Evolutionary conservation across 2,113 vertebrate species (phyloP).

Genomic region (Scomber japonicus): DNA sequence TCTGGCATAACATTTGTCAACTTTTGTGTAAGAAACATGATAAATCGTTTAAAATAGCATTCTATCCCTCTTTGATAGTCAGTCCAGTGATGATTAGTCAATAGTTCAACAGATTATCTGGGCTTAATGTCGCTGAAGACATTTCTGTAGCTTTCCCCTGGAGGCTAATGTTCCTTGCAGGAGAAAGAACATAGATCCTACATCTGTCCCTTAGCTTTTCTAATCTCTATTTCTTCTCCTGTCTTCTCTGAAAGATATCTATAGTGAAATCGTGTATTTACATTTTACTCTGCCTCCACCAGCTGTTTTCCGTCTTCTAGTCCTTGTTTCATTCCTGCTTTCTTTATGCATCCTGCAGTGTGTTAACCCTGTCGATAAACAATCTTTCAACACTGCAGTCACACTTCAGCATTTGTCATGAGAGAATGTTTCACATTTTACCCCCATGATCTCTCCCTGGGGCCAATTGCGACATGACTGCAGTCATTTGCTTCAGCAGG

Average conservation of each 20-base stretch:
- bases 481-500: conserved; percentile 37
- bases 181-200: conserved; percentile 39
- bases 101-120: conserved; percentile 56
- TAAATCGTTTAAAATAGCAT: conserved; percentile 35
- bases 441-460: conserved; percentile 38
- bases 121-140: conserved; percentile 39
- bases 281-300: conserved; percentile 59
- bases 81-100: conserved; percentile 38
- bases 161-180: conserved; percentile 53
- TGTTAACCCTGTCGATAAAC: conserved; percentile 62
- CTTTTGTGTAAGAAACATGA: conserved; percentile 45
- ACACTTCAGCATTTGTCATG: conserved; percentile 66
- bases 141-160: conserved; percentile 30
- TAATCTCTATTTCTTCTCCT: conserved; percentile 48
- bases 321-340: conserved; percentile 11
- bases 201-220: conserved; percentile 59
- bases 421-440: conserved; percentile 60
- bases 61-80: conserved; percentile 15
- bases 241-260: conserved; percentile 23
- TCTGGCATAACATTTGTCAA: conserved; percentile 33
- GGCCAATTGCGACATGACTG: conserved; percentile 50
- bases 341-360: conserved; percentile 26
- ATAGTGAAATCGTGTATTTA: conserved; percentile 62
- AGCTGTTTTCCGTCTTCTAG: conserved; percentile 67
- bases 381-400: conserved; percentile 54